A percentile compares a stretch with the other conserved stretches of the same genome.
These are phyloP conservation scores for Lutraria lutraria DNA, from an alignment of 2,888 invertebrate species.

Conservation along the genomic window DNA sequence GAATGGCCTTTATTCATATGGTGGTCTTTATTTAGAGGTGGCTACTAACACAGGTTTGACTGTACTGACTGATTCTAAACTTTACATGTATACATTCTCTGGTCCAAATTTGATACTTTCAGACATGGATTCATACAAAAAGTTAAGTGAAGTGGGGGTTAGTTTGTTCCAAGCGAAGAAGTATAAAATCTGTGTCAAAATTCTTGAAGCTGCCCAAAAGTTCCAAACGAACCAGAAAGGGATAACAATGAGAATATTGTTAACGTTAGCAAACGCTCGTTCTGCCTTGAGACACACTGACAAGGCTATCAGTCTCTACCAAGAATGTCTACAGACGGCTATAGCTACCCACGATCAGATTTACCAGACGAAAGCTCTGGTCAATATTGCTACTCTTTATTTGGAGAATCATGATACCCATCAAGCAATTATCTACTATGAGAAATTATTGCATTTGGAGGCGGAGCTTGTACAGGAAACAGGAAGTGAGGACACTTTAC, in stretches of 20 bases:
- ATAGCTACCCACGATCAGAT: slow-evolving; percentile 84
- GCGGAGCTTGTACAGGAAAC: slow-evolving; percentile 76
- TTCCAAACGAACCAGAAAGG: slow-evolving; percentile 85
- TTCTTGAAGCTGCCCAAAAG: slow-evolving; percentile 82
- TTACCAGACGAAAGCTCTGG: slow-evolving; percentile 85
- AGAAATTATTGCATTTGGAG: slow-evolving; percentile 83
- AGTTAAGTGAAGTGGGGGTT: slow-evolving; percentile 84
- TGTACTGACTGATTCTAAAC: too few relatives aligned
- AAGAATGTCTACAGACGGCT: slow-evolving; percentile 83
- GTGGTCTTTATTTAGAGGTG: too few relatives aligned
- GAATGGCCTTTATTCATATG: too few relatives aligned
- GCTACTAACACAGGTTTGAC: too few relatives aligned
- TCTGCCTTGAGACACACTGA: slow-evolving; percentile 80
- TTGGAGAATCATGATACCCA: slow-evolving; percentile 82
- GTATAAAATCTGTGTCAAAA: slow-evolving; percentile 80
- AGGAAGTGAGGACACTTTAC: slow-evolving; percentile 73
- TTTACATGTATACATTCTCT: too few relatives aligned
- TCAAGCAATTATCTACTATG: slow-evolving; percentile 84
- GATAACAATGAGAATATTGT: slow-evolving; percentile 83
- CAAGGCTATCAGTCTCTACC: slow-evolving; percentile 82
- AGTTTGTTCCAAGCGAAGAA: slow-evolving; percentile 80
- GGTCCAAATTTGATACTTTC: too few relatives aligned
- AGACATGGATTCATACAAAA: slow-evolving; percentile 85
- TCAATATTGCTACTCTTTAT: slow-evolving; percentile 85
- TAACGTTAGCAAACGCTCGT: slow-evolving; percentile 83